Evolutionary conservation across 2,888 invertebrate species (phyloP).

Genomic region (Idaea biselata): DNA sequence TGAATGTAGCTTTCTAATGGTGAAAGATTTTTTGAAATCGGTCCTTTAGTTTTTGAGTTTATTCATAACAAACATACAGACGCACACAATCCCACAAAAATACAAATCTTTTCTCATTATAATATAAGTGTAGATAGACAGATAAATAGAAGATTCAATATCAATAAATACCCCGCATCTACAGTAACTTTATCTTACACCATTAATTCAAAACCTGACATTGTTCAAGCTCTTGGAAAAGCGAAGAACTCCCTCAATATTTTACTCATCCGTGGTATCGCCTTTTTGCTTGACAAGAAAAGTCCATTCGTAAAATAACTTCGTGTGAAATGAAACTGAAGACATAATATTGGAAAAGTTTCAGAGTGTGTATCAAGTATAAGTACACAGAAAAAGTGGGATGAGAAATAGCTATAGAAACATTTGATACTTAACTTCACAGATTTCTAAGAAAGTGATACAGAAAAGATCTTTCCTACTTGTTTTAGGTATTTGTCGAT

Average conservation of each 20-base stretch:
- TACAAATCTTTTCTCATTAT: no score
- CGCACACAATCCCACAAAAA: no score
- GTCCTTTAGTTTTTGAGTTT: no score
- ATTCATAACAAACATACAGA: no score
- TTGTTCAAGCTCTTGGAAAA: slow-evolving; percentile 5
- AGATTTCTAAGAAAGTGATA: no score
- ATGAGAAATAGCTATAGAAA: background rate
- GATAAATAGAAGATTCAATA: no score
- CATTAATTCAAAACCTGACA: background rate
- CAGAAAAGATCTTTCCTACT: no score
- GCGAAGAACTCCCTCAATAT: slow-evolving; percentile 15
- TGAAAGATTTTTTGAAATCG: no score
- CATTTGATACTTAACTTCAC: no score
- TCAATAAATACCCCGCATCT: background rate
- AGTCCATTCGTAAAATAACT: slow-evolving; percentile 22
- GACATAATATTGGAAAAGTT: background rate
- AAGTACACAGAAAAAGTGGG: background rate
- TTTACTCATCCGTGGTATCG: slow-evolving; percentile 17
- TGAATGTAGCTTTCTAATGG: no score
- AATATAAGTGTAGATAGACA: no score
- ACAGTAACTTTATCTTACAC: background rate
- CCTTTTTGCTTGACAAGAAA: slow-evolving; percentile 21
- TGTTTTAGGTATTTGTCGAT: no score
- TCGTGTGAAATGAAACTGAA: slow-evolving; percentile 2
- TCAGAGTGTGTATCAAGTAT: background rate